Conservation (phyloP, 2,888 invertebrate species). For the Choreutis nemorana region DNA sequence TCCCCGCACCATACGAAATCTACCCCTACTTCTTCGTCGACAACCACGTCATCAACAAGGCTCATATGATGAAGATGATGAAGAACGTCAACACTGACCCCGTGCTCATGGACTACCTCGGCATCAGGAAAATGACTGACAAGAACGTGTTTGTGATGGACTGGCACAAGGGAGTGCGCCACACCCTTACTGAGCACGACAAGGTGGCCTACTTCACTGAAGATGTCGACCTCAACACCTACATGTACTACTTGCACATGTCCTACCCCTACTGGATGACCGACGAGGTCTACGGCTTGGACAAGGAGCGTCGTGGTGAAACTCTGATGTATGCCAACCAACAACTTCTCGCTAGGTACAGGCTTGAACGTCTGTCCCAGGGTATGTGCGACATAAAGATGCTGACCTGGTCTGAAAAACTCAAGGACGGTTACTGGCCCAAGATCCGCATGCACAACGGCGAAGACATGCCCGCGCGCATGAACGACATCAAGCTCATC, state of each 20-base stretch:
- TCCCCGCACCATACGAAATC: slow-evolving; percentile 80
- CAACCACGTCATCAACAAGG: slow-evolving; percentile 73
- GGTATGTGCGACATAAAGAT: slow-evolving; percentile 55
- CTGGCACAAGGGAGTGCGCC: slow-evolving; percentile 72
- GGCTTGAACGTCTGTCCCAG: slow-evolving; percentile 56
- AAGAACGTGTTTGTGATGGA: slow-evolving; percentile 69
- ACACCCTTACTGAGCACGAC: slow-evolving; percentile 67
- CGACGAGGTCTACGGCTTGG: slow-evolving; percentile 53
- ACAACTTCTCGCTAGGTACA: slow-evolving; percentile 69
- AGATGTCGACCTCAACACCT: slow-evolving; percentile 78
- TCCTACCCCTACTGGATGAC: slow-evolving; percentile 77
- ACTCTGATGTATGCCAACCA: slow-evolving; percentile 68
- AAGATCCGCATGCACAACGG: slow-evolving; percentile 65
- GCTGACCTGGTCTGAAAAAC: slow-evolving; percentile 45
- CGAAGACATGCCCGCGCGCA: slow-evolving; percentile 62
- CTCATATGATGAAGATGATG: slow-evolving; percentile 69
- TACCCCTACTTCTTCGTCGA: slow-evolving; percentile 81
- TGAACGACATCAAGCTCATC: slow-evolving; percentile 36
- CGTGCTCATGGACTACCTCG: slow-evolving; percentile 57
- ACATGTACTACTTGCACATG: slow-evolving; percentile 73
- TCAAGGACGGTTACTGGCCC: slow-evolving; percentile 66
- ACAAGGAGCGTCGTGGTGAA: slow-evolving; percentile 64
- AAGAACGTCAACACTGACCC: slow-evolving; percentile 66
- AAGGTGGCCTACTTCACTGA: slow-evolving; percentile 76
- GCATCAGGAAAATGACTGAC: slow-evolving; percentile 53